Base-by-base conservation (phyloP, 2,797 vertebrate species). In the Pseudochaenichthys georgianus region DNA sequence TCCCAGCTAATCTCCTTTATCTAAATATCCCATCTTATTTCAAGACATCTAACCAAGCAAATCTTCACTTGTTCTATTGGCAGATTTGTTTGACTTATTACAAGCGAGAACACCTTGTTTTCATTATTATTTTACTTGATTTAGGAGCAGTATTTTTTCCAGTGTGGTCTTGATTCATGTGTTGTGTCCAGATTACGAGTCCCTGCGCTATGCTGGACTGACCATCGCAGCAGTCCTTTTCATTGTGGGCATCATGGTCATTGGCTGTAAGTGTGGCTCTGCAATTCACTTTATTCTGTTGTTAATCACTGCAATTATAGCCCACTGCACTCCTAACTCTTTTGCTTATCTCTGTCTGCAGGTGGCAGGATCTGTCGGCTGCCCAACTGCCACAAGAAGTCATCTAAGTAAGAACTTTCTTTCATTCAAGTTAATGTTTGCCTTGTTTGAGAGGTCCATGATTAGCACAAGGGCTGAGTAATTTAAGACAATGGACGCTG, bases 211-310 rank as follows among this genome's bases (percentile, higher is more conserved):
- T 0, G 78, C 13, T 16, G 95, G 95, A 3, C 74, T 95, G 52
- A 43, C 63, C 46, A 79, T 95, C 1, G 94, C 94, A 13, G 92
- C 77, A 0, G 6, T 95, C 0, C 90, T 96, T 62, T 96, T 95
- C 51, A 0, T 95, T 34, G 0, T 93, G 41, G 95, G 95, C 5
- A 93, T 95, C 80, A 57, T 95, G 90, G 74, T 95, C 43, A 71
- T 95, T 15, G 48, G 82, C 52, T 95, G 95, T 95, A 77, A 95
- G 95, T 93, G 10, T 47, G 47, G 73, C 62, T 21, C 31, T 53
- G 21, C 59, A 34, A 60, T 9, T 10, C 10, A 21, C 4, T 34
- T 68, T 51, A 23, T 2, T 58, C 4, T 34, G 65, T 51, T 23
- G 2, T 55, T 3, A 63, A 47, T 9, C 3, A 11, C 5, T 52